These are phyloP conservation scores for Chrysolina oricalcia DNA, from an alignment of 2,888 invertebrate genomes.

Conservation along the genomic window DNA sequence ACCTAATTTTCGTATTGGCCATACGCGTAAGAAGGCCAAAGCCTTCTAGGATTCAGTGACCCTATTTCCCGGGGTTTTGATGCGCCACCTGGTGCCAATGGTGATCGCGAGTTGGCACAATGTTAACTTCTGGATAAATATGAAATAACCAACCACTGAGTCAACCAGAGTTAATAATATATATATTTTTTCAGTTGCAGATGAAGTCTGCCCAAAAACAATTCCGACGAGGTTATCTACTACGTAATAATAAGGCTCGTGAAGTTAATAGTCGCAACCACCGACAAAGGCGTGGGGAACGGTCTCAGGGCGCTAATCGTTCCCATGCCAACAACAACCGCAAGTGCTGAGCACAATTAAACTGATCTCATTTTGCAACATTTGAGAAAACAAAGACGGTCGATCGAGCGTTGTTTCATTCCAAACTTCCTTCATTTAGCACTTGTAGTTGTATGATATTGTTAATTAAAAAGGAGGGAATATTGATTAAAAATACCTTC, in stretches of 20 bases:
- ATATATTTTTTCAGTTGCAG: conserved; percentile 67
- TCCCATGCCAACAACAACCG: conserved; percentile 74
- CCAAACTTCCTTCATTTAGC: conserved; percentile 45
- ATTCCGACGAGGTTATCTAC: conserved; percentile 69
- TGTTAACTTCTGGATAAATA: no score
- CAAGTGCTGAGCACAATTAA: conserved; percentile 71
- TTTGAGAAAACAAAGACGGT: conserved; percentile 35
- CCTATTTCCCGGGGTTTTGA: no score
- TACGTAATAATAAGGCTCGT: conserved; percentile 74
- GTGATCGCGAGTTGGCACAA: no score
- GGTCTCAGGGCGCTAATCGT: conserved; percentile 70
- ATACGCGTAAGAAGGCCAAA: no score
- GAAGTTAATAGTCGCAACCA: conserved; percentile 72
- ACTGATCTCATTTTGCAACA: conserved; percentile 65
- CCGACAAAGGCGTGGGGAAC: conserved; percentile 71
- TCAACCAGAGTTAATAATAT: neutral
- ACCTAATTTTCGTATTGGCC: no score
- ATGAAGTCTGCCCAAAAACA: conserved; percentile 69
- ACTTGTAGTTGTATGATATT: conserved; percentile 37
- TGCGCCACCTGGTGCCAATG: no score
- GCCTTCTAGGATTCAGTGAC: no score
- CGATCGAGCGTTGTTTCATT: conserved; percentile 39
- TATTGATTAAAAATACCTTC: conserved; percentile 68
- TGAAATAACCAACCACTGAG: no score
- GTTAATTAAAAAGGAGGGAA: conserved; percentile 59